Evolutionary conservation across 2,113 vertebrate genomes (phyloP).

Genomic region (Pelecanoides urinatrix): DNA sequence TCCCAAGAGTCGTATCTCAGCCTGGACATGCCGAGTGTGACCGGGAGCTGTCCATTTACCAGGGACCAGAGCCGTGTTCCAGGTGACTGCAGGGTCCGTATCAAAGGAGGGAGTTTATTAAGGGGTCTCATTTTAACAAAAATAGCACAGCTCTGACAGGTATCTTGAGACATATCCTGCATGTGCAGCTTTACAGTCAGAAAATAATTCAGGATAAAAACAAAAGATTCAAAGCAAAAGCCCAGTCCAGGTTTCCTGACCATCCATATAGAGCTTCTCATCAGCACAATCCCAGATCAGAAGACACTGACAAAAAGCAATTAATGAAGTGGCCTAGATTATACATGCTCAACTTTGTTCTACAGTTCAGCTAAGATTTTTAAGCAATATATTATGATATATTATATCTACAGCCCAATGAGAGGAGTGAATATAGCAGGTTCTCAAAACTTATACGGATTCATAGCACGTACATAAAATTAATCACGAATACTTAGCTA

Average conservation of each 20-base stretch:
- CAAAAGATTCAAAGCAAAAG: not conserved
- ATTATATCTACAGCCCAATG: not conserved
- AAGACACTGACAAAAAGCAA: not conserved
- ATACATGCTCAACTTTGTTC: rapidly evolving
- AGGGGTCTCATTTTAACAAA: not conserved
- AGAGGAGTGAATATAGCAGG: not conserved
- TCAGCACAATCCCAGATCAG: not conserved
- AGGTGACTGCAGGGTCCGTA: rapidly evolving
- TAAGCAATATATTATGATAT: not conserved
- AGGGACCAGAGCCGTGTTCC: rapidly evolving
- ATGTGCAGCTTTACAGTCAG: not conserved
- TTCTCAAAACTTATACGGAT: not conserved
- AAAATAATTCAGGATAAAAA: not conserved
- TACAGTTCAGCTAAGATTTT: not conserved
- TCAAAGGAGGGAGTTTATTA: rapidly evolving
- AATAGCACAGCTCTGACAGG: not conserved
- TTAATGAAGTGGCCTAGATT: too few species aligned
- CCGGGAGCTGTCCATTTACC: rapidly evolving
- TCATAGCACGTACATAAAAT: not conserved
- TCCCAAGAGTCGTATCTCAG: rapidly evolving
- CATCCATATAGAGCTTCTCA: not conserved
- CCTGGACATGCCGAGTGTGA: rapidly evolving
- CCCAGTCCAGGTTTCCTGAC: not conserved
- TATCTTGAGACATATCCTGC: rapidly evolving
- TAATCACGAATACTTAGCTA: not conserved